A percentile compares a stretch with the other conserved stretches of the same genome.
Evolutionary conservation across 2,888 invertebrate species (phyloP).

Genomic region (Scaeva pyrastri): DNA sequence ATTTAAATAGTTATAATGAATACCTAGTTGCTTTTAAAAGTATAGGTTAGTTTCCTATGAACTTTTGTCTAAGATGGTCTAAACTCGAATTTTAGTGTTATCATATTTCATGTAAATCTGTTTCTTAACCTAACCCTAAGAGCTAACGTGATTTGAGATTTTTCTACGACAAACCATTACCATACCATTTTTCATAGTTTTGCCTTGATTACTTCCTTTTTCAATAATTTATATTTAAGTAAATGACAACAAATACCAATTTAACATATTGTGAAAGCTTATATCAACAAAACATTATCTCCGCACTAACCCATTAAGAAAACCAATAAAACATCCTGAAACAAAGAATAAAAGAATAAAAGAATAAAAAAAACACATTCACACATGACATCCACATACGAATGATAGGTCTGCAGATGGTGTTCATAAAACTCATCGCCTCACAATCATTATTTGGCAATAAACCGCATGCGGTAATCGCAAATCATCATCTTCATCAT

Average conservation of each 20-base stretch:
- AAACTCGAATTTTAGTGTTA: no score
- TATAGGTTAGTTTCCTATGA: no score
- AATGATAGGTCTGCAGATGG: constrained; percentile 45
- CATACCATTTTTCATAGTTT: background rate
- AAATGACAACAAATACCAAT: background rate
- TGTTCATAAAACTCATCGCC: constrained; percentile 69
- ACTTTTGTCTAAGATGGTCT: no score
- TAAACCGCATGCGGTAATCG: constrained; percentile 76
- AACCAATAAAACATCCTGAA: constrained; percentile 48
- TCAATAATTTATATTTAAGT: background rate
- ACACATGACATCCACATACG: constrained; percentile 31
- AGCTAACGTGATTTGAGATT: no score
- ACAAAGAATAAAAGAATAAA: constrained; percentile 1
- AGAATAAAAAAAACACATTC: constrained; percentile 41
- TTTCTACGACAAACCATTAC: no score
- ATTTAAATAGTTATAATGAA: no score
- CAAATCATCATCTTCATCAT: constrained; percentile 69
- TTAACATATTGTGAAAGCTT: background rate
- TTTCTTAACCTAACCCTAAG: no score
- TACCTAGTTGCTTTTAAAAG: no score
- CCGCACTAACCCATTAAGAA: constrained; percentile 67
- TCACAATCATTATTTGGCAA: constrained; percentile 71
- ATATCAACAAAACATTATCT: constrained; percentile 31
- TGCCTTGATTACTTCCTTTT: background rate
- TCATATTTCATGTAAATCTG: no score